Percentiles rank a stretch among this genome's conserved stretches.
phyloP scores from a whole-genome alignment of 2,888 invertebrate species.

The Philhelius pedissequus region DNA sequence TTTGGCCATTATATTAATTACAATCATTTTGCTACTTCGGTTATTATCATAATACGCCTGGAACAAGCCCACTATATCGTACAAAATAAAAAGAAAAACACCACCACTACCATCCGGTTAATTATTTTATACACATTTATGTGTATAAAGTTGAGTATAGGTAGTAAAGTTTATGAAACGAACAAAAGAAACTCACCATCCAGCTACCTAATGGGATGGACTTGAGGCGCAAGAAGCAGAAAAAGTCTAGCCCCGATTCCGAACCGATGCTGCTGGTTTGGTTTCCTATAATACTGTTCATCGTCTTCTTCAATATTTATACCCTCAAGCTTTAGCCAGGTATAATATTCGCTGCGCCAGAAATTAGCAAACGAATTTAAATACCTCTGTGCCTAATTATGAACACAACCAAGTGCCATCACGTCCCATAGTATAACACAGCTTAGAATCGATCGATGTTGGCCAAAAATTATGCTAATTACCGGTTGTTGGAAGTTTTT shows the following conservation, averaged over 20 bases:
- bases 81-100: constrained; percentile 28
- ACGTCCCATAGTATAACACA: constrained; percentile 44
- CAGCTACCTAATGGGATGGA: not conserved
- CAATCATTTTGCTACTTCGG: constrained; percentile 68
- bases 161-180: constrained; percentile 15
- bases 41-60: constrained; percentile 64
- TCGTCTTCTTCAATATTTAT: constrained; percentile 16
- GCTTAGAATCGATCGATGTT: constrained; percentile 55
- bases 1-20: constrained; percentile 71
- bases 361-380: constrained; percentile 66
- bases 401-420: constrained; percentile 51
- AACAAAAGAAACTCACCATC: constrained; percentile 13
- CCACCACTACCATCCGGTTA: constrained; percentile 50
- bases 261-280: constrained; percentile 17
- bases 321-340: constrained; percentile 14
- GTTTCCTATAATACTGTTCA: constrained; percentile 46
- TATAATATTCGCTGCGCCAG: constrained; percentile 33
- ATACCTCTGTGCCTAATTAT: constrained; percentile 63
- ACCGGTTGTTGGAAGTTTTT: constrained; percentile 57
- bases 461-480: constrained; percentile 70
- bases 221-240: not conserved
- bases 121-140: constrained; percentile 51
- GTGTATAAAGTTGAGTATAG: not conserved
- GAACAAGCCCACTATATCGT: constrained; percentile 58
- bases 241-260: constrained; percentile 46